Evolutionary conservation across 1,140 invertebrate genomes (phyloP).

Genomic region (Drosophila bifasciata): DNA sequence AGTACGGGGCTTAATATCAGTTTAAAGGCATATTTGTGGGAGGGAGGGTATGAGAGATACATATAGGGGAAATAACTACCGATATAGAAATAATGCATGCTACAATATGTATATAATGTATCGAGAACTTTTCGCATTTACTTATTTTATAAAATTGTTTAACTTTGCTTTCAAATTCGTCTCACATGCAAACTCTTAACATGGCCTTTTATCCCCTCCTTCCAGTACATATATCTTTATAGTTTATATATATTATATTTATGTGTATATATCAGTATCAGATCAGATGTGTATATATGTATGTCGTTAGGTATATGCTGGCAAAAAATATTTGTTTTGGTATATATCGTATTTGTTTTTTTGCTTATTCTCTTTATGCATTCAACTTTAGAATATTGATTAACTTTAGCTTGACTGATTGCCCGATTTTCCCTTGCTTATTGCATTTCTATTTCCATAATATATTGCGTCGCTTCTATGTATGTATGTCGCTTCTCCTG

Average conservation of each 20-base stretch:
- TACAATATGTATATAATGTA: constrained; percentile 39
- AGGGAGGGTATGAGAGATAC: constrained; percentile 25
- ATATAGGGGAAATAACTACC: constrained; percentile 37
- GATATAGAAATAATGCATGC: constrained; percentile 27
- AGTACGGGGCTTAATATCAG: constrained; percentile 36
- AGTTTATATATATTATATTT: constrained; percentile 27
- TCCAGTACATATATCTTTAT: constrained; percentile 35
- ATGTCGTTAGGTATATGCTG: constrained; percentile 63
- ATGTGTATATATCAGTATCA: constrained; percentile 41
- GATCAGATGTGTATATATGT: constrained; percentile 43
- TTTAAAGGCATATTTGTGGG: constrained; percentile 35
- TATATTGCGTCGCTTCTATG: constrained; percentile 16
- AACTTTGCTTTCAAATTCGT: constrained; percentile 74
- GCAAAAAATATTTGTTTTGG: constrained; percentile 64
- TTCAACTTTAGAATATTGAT: constrained; percentile 58
- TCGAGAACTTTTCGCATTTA: constrained; percentile 6
- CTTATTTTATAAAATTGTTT: constrained; percentile 46
- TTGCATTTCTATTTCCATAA: constrained; percentile 40
- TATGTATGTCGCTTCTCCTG: not conserved
- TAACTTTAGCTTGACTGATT: constrained; percentile 70
- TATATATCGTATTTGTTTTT: constrained; percentile 38
- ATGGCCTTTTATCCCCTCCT: constrained; percentile 29
- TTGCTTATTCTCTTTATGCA: constrained; percentile 25
- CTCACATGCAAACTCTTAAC: constrained; percentile 54
- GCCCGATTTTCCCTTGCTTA: constrained; percentile 66